Conservation (phyloP, 2,797 vertebrate species). For the Pseudochirops corinnae region DNA sequence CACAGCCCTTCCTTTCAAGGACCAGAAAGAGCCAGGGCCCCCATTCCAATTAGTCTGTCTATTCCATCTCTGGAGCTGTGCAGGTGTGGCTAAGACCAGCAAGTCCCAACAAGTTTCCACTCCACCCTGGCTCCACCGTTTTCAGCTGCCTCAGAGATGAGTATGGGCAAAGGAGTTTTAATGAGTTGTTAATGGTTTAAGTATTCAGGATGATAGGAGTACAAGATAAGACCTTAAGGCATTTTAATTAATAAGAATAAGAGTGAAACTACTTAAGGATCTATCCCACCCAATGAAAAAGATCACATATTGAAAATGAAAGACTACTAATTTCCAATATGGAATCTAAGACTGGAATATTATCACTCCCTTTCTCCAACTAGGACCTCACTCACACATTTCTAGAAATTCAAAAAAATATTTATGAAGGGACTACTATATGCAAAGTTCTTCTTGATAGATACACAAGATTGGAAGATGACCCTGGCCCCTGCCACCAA, state of each 20-base stretch:
- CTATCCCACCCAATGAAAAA: neutral
- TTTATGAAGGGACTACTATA: neutral
- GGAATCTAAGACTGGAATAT: neutral
- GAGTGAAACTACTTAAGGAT: slow-evolving; percentile 59
- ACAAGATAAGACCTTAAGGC: slow-evolving; percentile 65
- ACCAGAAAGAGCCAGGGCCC: neutral
- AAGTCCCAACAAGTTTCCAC: slow-evolving; percentile 70
- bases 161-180: slow-evolving; percentile 53
- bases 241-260: slow-evolving; percentile 23
- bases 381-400: neutral
- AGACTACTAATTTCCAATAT: neutral
- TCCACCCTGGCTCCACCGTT: slow-evolving; percentile 46
- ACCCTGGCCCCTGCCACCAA: neutral
- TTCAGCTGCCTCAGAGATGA: slow-evolving; percentile 32
- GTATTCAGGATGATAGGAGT: slow-evolving; percentile 47
- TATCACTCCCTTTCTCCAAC: neutral
- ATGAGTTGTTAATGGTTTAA: slow-evolving; percentile 74
- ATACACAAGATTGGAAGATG: neutral
- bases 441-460: neutral
- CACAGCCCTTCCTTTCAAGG: slow-evolving; percentile 21
- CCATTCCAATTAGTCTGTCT: slow-evolving; percentile 51
- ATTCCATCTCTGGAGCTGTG: slow-evolving; percentile 73
- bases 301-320: slow-evolving; percentile 31
- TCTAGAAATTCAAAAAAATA: neutral
- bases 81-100: slow-evolving; percentile 43